A percentile compares a stretch with the other conserved stretches of the same genome.
Conservation (phyloP, 2,113 vertebrate species). For the Collichthys lucidus region DNA sequence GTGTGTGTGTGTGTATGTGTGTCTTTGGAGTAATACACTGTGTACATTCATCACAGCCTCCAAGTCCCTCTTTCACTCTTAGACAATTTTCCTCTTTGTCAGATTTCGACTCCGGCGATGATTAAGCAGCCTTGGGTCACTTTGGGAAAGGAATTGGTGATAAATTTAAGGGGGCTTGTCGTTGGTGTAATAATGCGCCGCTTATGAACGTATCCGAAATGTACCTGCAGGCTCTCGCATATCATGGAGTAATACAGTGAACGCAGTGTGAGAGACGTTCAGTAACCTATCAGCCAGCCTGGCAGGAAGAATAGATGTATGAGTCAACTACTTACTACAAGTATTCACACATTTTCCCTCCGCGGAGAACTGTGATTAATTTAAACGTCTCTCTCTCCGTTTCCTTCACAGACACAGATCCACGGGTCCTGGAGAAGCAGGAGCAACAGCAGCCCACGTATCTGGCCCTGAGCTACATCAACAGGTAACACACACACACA, state of each 20-base stretch:
- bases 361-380: conserved; percentile 50
- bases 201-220: conserved; percentile 57
- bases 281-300: conserved; percentile 57
- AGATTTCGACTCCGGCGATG: conserved; percentile 24
- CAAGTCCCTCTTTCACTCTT: conserved; percentile 17
- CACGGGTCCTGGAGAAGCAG: conserved; percentile 97
- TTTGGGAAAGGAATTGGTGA: conserved; percentile 4
- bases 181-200: conserved; percentile 21
- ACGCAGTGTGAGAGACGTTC: conserved; percentile 59
- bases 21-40: conserved; percentile 47
- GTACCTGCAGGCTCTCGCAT: conserved; percentile 35
- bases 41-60: conserved; percentile 68
- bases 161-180: conserved; percentile 46
- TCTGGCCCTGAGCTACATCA: conserved; percentile 98
- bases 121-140: conserved; percentile 49
- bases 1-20: conserved; percentile 45
- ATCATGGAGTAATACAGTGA: conserved; percentile 53
- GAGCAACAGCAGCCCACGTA: conserved; percentile 99
- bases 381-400: conserved; percentile 26
- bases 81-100: conserved; percentile 36
- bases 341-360: conserved; percentile 57
- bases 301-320: conserved; percentile 56
- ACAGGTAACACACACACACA: conserved; percentile 94
- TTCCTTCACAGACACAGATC: conserved; percentile 93
- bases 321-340: conserved; percentile 56